These are phyloP conservation scores for Clamator glandarius DNA, from an alignment of 2,797 vertebrate species.

Conservation along the genomic window DNA sequence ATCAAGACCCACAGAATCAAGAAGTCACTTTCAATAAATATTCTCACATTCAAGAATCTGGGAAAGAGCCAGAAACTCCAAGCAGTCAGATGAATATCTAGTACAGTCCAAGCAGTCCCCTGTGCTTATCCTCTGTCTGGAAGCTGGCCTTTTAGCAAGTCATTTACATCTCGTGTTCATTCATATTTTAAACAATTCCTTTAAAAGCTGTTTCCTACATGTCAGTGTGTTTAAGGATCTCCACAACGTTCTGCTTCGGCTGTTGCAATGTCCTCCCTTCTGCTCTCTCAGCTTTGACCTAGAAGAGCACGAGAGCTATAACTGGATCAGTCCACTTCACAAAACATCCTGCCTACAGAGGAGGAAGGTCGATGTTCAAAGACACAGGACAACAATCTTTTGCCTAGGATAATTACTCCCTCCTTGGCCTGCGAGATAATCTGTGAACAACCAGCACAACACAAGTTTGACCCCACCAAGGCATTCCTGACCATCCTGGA, in stretches of 20 bases:
- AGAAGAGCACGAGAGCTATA: neutral
- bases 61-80: conserved; percentile 24
- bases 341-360: conserved; percentile 51
- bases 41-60: conserved; percentile 40
- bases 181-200: conserved; percentile 48
- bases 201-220: conserved; percentile 37
- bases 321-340: neutral
- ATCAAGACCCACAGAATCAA: conserved; percentile 19
- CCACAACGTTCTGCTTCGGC: neutral
- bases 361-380: conserved; percentile 31
- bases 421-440: neutral
- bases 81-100: neutral
- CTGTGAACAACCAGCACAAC: neutral
- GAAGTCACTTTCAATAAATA: conserved; percentile 53
- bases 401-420: neutral
- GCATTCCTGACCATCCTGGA: conserved; percentile 17
- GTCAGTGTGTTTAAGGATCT: conserved; percentile 13
- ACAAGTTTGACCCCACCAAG: neutral
- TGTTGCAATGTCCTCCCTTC: neutral
- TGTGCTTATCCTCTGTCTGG: neutral
- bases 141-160: conserved; percentile 11
- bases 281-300: conserved; percentile 30
- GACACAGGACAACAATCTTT: neutral
- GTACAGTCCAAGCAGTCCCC: neutral
- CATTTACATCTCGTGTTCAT: conserved; percentile 5